These are phyloP conservation scores for Drosophila pallidifrons DNA, from an alignment of 1,140 invertebrate species.

Conservation along the genomic window DNA sequence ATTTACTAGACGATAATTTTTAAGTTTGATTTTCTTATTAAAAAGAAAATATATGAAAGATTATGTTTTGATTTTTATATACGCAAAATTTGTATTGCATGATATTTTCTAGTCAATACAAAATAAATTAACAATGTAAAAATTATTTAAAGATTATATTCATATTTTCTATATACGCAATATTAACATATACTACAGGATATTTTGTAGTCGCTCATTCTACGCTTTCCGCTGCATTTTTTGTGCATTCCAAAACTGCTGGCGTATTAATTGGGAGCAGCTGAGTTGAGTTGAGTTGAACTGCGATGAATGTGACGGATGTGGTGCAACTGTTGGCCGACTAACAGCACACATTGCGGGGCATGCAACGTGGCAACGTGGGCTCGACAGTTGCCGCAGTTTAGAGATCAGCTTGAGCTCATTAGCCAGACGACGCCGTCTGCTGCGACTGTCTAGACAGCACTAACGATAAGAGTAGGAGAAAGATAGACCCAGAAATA, in stretches of 20 bases:
- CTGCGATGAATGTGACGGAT: conserved; percentile 9
- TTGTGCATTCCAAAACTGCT: conserved; percentile 36
- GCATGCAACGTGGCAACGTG: conserved; percentile 20
- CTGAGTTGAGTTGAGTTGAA: conserved; percentile 37
- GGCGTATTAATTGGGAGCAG: conserved; percentile 72
- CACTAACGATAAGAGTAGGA: conserved; percentile 44
- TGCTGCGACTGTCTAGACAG: conserved; percentile 59
- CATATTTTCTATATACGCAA: too few species aligned
- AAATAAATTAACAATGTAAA: too few species aligned
- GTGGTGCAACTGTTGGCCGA: conserved; percentile 27
- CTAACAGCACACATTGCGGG: conserved; percentile 4
- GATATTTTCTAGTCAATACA: not conserved
- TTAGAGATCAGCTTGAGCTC: conserved; percentile 37
- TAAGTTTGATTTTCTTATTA: too few species aligned
- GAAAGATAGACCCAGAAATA: conserved; percentile 1
- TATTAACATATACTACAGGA: not conserved
- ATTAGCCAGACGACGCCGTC: conserved; percentile 48
- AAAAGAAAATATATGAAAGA: too few species aligned
- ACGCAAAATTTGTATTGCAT: not conserved
- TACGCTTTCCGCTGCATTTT: not conserved
- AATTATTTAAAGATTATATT: too few species aligned
- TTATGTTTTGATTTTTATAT: too few species aligned
- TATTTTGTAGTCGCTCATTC: not conserved
- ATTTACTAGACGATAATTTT: too few species aligned
- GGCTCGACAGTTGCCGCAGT: not conserved